These are phyloP conservation scores for Corythoichthys haematopterus DNA, from an alignment of 2,113 vertebrate genomes.

Conservation along the genomic window DNA sequence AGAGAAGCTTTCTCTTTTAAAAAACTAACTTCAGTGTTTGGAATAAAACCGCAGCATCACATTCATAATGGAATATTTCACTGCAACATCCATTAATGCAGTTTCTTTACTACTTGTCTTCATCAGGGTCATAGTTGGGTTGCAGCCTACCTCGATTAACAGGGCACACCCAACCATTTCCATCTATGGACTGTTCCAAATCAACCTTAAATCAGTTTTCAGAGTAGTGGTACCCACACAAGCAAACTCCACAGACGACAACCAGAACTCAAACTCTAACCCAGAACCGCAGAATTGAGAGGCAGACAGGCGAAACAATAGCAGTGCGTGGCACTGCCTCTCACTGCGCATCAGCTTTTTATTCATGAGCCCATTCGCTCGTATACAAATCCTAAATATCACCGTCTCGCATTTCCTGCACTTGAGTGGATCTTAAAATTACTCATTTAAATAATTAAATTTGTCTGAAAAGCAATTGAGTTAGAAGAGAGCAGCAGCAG, in stretches of 20 bases:
- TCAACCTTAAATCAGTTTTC: too few species aligned
- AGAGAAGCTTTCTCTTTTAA: constrained; percentile 1
- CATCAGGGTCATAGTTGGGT: too few species aligned
- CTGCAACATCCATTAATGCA: not conserved
- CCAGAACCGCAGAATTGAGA: too few species aligned
- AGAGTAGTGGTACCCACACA: too few species aligned
- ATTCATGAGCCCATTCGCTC: constrained; percentile 38
- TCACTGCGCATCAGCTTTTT: constrained; percentile 14
- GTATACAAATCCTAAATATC: constrained; percentile 40
- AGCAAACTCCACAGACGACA: too few species aligned
- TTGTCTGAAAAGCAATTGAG: constrained; percentile 19
- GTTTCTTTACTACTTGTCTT: not conserved
- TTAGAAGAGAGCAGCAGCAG: not conserved
- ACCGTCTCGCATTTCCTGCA: constrained; percentile 34
- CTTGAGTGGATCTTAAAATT: constrained; percentile 46
- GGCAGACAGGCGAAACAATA: too few species aligned
- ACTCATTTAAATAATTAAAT: constrained; percentile 37
- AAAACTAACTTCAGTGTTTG: constrained; percentile 20
- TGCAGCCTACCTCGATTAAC: too few species aligned
- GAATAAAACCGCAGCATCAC: not conserved
- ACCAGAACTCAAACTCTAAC: too few species aligned
- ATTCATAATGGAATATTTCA: not conserved
- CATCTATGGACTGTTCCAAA: too few species aligned
- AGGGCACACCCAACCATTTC: too few species aligned
- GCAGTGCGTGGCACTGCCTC: too few species aligned